These are phyloP conservation scores for Eupsilia transversa DNA, from an alignment of 2,888 invertebrate species.

Conservation along the genomic window DNA sequence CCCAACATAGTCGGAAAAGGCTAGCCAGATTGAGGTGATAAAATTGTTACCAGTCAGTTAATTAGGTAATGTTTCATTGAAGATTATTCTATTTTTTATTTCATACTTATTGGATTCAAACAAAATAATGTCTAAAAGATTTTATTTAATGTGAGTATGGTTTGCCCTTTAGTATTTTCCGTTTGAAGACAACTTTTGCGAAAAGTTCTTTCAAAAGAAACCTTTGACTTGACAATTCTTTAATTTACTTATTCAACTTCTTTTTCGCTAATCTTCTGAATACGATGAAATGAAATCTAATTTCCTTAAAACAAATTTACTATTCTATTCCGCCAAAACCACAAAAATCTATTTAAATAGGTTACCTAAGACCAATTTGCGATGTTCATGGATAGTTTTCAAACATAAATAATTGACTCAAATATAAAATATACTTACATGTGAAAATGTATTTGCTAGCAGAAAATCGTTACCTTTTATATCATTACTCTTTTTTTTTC, in stretches of 20 bases:
- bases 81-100: not conserved
- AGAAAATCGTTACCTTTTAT: not conserved
- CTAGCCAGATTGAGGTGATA: no score
- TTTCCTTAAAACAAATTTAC: not conserved
- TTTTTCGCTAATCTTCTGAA: slow-evolving; percentile 11
- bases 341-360: not conserved
- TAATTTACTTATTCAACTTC: slow-evolving; percentile 38
- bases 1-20: no score
- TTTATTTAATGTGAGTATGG: not conserved
- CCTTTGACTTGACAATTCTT: slow-evolving; percentile 34
- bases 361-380: not conserved
- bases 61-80: not conserved
- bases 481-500: no score
- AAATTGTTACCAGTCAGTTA: not conserved
- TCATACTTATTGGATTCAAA: not conserved
- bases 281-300: slow-evolving; percentile 18
- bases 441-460: not conserved
- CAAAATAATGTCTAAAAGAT: not conserved
- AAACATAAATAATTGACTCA: not conserved
- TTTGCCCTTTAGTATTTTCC: slow-evolving; percentile 5
- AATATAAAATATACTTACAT: not conserved
- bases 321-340: not conserved
- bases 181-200: slow-evolving; percentile 21
- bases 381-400: not conserved
- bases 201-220: slow-evolving; percentile 24